Conservation (phyloP, 2,888 invertebrate genomes). For the Stenotaenia linearis region DNA sequence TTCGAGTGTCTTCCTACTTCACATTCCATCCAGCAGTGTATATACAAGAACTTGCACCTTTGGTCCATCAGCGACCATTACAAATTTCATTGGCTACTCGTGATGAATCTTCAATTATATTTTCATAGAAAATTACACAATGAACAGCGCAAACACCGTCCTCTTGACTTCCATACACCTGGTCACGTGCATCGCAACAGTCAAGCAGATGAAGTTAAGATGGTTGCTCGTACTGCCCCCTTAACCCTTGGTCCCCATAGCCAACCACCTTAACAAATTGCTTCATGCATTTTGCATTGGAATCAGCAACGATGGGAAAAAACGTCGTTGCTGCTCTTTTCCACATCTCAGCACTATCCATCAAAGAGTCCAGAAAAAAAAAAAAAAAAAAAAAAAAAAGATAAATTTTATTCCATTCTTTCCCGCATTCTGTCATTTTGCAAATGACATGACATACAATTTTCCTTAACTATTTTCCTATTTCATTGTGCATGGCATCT, state of each 20-base stretch:
- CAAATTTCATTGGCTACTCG: neutral
- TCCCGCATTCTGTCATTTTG: neutral
- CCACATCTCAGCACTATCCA: conserved; percentile 26
- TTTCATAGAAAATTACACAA: conserved; percentile 10
- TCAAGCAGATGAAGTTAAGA: conserved; percentile 19
- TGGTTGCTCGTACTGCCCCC: conserved; percentile 16
- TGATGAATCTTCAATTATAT: conserved; percentile 19
- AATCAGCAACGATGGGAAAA: conserved; percentile 6
- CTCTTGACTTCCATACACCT: neutral
- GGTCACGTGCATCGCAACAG: neutral
- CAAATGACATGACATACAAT: conserved; percentile 23
- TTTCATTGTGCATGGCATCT: neutral
- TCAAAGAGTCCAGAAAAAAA: neutral
- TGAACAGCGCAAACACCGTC: neutral
- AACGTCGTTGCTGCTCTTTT: conserved; percentile 10
- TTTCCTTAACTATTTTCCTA: conserved; percentile 5
- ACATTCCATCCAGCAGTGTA: neutral
- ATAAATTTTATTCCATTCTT: conserved; percentile 17
- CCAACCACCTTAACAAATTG: conserved; percentile 26
- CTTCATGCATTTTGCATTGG: conserved; percentile 26
- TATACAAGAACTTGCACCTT: neutral
- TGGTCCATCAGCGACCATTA: neutral
- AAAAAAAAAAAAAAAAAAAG: neutral
- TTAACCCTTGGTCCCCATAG: conserved; percentile 16
- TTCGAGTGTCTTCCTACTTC: neutral